Conservation (phyloP, 2,113 vertebrate species). For the Ramphastos sulfuratus region DNA sequence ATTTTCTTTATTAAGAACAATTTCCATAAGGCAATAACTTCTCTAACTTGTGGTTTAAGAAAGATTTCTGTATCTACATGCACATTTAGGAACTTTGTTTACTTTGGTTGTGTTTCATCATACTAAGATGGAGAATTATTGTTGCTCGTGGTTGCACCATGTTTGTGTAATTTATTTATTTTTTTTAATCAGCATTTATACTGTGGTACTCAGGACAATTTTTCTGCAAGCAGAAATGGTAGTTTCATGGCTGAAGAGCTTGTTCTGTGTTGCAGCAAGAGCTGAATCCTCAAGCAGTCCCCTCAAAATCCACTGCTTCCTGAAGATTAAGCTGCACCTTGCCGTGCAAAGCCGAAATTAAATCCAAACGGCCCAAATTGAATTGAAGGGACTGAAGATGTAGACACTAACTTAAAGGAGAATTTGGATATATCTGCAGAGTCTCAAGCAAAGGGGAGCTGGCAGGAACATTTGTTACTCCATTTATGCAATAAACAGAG, state of each 20-base stretch:
- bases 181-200: not conserved
- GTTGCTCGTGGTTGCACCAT: rapidly evolving
- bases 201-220: not conserved
- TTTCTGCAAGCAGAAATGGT: not conserved
- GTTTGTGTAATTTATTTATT: not conserved
- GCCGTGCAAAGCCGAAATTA: not conserved
- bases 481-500: not conserved
- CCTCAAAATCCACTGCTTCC: not conserved
- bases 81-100: not conserved
- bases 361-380: not conserved
- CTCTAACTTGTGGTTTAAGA: not conserved
- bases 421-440: not conserved
- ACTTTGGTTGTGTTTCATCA: not conserved
- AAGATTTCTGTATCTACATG: rapidly evolving
- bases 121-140: not conserved
- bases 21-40: not conserved
- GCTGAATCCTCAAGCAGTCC: not conserved
- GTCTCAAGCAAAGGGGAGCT: not conserved
- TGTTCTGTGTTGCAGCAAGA: not conserved
- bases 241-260: not conserved
- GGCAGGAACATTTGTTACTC: not conserved
- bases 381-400: not conserved
- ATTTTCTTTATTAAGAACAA: not conserved
- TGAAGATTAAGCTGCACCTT: not conserved
- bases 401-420: not conserved